Base-by-base conservation (phyloP, 2,113 vertebrate genomes). In the Antigone vipio region DNA sequence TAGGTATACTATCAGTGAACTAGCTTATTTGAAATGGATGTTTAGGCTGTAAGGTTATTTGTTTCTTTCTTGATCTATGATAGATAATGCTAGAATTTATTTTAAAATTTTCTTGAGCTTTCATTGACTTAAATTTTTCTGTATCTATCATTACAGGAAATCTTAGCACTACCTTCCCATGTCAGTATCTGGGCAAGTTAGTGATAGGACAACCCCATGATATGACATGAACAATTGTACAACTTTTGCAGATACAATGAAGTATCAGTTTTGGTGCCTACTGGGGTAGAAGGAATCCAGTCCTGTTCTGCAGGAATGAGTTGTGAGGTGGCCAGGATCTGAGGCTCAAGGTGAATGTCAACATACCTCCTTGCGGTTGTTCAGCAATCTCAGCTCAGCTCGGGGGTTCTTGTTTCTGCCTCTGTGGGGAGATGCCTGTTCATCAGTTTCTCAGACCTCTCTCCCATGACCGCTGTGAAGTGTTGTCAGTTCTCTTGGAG, bases 81-180 rank as follows among this genome's bases (percentile, higher is more conserved):
- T n/a, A 56, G 49, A 29, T 21, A 53, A 50, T 50, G 44, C 24
- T 75, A 53, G 18, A 50, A 38, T 88, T 81, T 73, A 40, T 62
- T 91, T 91, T 91, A 9, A 78, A 18, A 24, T 91, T 64, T 87
- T 76, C 24, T 69, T 66, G 79, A 19, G 5, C 69, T 94, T 77
- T 87, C 12, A 40, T 78, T 1, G 9, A 22, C 49, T 75, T 84
- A 60, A 91, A 23, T 50, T 78, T 62, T 26, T 66, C 23, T 45
- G 12, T 81, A 12, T 67, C 49, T 79, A 2, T 69, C 38, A 66
- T 66, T 42, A 45, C 21, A 56, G 35, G 42, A 82, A 72, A 49
- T 40, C 62, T 78, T 78, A 52, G 15, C 7, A 0, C 30, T 68
- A 9, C 44, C 81, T 85, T 71, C 38, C 85, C 16, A 6, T 50